Base-by-base conservation (phyloP, 2,797 vertebrate species). In the Phylloscopus collybita region DNA sequence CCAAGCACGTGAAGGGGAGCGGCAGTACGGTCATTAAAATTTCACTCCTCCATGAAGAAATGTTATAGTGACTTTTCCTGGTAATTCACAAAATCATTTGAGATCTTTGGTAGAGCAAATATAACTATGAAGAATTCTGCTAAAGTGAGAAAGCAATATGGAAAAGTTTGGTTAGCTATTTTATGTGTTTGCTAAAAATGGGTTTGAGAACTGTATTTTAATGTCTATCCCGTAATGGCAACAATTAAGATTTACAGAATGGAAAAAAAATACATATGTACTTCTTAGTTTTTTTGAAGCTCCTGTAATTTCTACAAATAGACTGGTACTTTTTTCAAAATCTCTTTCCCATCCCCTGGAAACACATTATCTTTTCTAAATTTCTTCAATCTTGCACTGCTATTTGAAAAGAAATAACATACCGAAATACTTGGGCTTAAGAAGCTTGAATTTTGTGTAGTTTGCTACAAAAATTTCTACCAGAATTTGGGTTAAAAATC, bases 191-290 rank as follows among this genome's bases (percentile, higher is more conserved):
- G 4, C 65, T 86, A 88, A 90, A 94, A 85, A 80, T 34, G 87
- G 45, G 3, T n/a, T 67, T 72, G 47, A 62, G 6, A 59, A 62
- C 10, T n/a, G 38, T 49, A 82, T 57, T 94, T 90, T 92, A n/a
- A 87, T 69, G 36, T 30, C 50, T 82, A 14, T 36, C 59, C 9
- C 5, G 16, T 56, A 49, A 72, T 47, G 54, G 72, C 76, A 94
- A 54, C 17, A 86, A 95, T 53, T 75, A 75, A 90, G 57, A 85
- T 45, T 66, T 64, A 85, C 17, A 85, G 71, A 95, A 92, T 21
- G 6, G 62, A 44, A 86, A 50, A 50, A 57, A 78, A 71, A 16
- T 14, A 70, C 13, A 29, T n/a, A 40, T 21, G 20, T 54, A 16
- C 21, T 56, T 11, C 45, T 59, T 62, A 7, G 51, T 36, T 81